These are phyloP conservation scores for Rhamnusium bicolor DNA, from an alignment of 2,888 invertebrate genomes.

Conservation along the genomic window DNA sequence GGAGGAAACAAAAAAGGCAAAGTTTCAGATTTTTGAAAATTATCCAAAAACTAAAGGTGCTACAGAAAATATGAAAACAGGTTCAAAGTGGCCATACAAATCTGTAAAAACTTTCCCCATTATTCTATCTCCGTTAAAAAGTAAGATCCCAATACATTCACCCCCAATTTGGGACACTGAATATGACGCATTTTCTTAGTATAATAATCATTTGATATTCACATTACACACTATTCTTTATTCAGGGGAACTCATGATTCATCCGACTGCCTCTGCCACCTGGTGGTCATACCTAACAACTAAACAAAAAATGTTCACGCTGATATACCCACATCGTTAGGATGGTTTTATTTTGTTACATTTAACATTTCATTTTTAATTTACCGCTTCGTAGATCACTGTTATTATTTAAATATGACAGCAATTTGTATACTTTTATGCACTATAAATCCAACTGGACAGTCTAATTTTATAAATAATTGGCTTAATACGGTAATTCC, in stretches of 20 bases:
- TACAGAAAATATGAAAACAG: too few species aligned
- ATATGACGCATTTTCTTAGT: too few species aligned
- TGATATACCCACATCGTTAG: slow-evolving; percentile 1
- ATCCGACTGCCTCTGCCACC: neutral
- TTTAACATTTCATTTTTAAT: slow-evolving; percentile 26
- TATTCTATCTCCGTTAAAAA: too few species aligned
- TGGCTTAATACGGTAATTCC: slow-evolving; percentile 17
- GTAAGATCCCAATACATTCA: too few species aligned
- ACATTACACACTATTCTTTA: too few species aligned
- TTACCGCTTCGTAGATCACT: slow-evolving; percentile 32
- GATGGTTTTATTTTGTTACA: slow-evolving; percentile 6
- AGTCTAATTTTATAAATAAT: slow-evolving; percentile 24
- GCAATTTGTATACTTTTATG: slow-evolving; percentile 36
- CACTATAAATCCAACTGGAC: slow-evolving; percentile 28
- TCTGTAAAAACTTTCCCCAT: too few species aligned
- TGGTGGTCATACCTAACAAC: neutral
- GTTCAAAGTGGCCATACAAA: too few species aligned
- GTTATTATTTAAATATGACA: slow-evolving; percentile 27
- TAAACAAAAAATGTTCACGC: slow-evolving; percentile 24
- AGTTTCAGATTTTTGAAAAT: too few species aligned
- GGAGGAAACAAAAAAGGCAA: too few species aligned
- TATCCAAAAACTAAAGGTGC: too few species aligned
- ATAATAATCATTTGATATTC: too few species aligned
- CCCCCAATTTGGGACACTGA: too few species aligned
- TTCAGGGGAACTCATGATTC: neutral